Conservation (phyloP, 2,113 vertebrate species). For the Coregonus clupeaformis region DNA sequence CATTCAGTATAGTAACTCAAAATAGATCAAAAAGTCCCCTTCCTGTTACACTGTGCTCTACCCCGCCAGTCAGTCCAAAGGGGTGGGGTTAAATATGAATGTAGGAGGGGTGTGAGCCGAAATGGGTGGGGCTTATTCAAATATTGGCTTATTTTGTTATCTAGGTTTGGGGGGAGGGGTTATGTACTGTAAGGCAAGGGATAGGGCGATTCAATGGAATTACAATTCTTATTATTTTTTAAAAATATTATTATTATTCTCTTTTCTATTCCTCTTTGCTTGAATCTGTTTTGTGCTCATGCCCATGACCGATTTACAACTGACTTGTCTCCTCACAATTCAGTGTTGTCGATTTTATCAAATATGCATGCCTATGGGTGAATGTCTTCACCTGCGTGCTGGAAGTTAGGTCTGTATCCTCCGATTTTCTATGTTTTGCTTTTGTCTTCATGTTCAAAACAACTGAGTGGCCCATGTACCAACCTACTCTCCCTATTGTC, state of each 20-base stretch:
- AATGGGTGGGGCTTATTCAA: conserved; percentile 45
- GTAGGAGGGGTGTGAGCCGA: conserved; percentile 63
- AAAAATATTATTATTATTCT: conserved; percentile 24
- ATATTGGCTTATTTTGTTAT: conserved; percentile 29
- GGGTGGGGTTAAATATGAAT: conserved; percentile 64
- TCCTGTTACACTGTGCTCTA: conserved; percentile 54
- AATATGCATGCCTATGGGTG: conserved; percentile 69
- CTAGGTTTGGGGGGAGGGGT: conserved; percentile 4
- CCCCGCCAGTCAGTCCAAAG: conserved; percentile 57
- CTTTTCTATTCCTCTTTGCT: conserved; percentile 61
- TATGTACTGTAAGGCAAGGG: conserved; percentile 4
- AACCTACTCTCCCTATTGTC: conserved; percentile 40
- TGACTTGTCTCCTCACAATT: conserved; percentile 67
- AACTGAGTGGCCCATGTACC: conserved; percentile 34
- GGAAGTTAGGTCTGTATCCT: conserved; percentile 64
- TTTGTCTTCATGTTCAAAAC: conserved; percentile 28
- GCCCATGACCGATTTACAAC: conserved; percentile 60
- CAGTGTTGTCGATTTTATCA: conserved; percentile 67
- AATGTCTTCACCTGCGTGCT: conserved; percentile 70
- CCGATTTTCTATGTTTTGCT: conserved; percentile 37
- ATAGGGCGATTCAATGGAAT: conserved; percentile 1
- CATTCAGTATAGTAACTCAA: conserved; percentile 30
- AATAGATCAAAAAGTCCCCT: conserved; percentile 30
- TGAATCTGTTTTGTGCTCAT: conserved; percentile 62
- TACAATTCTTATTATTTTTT: conserved; percentile 43